Conservation (phyloP, 35 echinoderm and acorn worm species). For the Stichopus chloronotus region DNA sequence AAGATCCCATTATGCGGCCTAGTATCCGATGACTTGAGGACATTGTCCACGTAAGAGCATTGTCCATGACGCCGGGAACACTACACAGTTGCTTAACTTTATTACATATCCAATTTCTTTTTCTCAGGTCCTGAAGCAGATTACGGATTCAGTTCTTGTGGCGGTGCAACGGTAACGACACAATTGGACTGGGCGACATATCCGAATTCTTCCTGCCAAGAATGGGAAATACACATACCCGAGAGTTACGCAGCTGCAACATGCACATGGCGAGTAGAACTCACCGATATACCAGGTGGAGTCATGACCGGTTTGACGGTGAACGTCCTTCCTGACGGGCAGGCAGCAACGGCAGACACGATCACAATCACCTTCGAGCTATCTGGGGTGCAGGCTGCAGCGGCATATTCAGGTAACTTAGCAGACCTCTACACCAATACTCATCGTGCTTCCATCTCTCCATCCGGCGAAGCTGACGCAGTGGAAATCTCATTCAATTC, state of each 20-base stretch:
- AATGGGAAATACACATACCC: conserved; percentile 6
- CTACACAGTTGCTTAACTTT: too few species aligned
- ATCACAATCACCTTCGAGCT: not conserved
- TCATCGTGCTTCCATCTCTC: not conserved
- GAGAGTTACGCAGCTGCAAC: not conserved
- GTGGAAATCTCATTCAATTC: too few species aligned
- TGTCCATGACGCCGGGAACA: too few species aligned
- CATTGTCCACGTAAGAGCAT: too few species aligned
- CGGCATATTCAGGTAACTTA: not conserved
- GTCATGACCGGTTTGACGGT: not conserved
- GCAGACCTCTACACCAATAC: too few species aligned
- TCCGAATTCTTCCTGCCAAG: not conserved
- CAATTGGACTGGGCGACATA: not conserved
- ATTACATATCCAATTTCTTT: too few species aligned
- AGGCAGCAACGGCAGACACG: not conserved
- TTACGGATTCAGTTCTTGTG: not conserved
- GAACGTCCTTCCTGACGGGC: not conserved
- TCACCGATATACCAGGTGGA: not conserved
- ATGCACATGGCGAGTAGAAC: conserved; percentile 8
- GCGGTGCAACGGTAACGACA: not conserved
- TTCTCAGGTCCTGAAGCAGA: conserved; percentile 10
- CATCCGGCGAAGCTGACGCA: too few species aligned
- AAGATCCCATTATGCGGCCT: too few species aligned
- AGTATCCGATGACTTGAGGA: too few species aligned
- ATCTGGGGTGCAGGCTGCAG: not conserved